Conservation (phyloP, 2,888 invertebrate species). For the Axea sp. region DNA sequence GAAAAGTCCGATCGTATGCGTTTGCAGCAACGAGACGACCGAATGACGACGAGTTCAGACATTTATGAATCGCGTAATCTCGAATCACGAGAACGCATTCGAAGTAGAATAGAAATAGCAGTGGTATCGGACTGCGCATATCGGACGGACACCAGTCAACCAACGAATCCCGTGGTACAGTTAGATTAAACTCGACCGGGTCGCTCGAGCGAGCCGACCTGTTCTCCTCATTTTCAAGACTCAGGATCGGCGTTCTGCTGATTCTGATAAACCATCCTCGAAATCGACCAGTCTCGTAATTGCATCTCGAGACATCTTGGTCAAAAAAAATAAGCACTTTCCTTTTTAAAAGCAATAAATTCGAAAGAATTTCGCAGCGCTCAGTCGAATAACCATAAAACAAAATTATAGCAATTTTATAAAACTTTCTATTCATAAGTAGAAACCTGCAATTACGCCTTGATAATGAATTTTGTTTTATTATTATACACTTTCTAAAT, state of each 20-base stretch:
- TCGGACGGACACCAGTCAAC: constrained; percentile 60
- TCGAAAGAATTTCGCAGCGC: too few species aligned
- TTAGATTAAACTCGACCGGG: constrained; percentile 69
- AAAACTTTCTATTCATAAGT: too few species aligned
- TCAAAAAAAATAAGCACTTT: too few species aligned
- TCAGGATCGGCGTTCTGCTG: constrained; percentile 39
- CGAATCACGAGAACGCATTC: constrained; percentile 33
- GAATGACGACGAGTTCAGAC: constrained; percentile 13
- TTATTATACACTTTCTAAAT: constrained; percentile 19
- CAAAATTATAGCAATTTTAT: too few species aligned
- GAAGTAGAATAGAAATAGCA: constrained; percentile 57
- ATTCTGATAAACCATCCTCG: constrained; percentile 43
- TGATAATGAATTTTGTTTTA: too few species aligned
- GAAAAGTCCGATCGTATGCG: constrained; percentile 7
- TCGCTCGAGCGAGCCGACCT: constrained; percentile 65
- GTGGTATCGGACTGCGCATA: constrained; percentile 34
- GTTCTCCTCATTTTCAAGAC: constrained; percentile 59
- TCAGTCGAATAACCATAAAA: too few species aligned
- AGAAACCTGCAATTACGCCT: too few species aligned
- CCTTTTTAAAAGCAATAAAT: too few species aligned
- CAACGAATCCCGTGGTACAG: constrained; percentile 64
- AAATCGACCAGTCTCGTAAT: constrained; percentile 17
- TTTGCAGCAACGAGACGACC: background rate
- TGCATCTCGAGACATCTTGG: background rate
- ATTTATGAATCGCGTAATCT: constrained; percentile 49